Base-by-base conservation (phyloP, 2,888 invertebrate species). In the Eurytoma californica region DNA sequence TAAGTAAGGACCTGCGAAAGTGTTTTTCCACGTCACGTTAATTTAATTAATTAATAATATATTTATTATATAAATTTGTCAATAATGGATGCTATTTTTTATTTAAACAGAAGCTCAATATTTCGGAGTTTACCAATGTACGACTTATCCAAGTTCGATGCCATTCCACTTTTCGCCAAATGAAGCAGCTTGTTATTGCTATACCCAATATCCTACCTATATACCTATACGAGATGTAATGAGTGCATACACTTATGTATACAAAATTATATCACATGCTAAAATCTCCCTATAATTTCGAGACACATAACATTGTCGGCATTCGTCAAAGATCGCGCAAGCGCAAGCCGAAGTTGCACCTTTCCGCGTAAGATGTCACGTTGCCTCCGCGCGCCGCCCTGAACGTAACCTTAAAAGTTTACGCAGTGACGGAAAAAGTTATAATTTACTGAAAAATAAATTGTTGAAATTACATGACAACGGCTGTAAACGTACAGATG, bases 111-210 rank as follows among this genome's bases (percentile, higher is more conserved):
- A 39, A 39, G 39, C 39, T 39, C 39, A 39, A 39, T 9, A 9
- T 39, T 39, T 39, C 1, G 1, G 39, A 39, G 7, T 39, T 39
- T 83, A 87, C 87, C 86, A 5, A 85, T 83, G 60, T 84, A 85
- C 18, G 85, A 82, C 53, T 72, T 68, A 60, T 86, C 86, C 16
- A 84, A 77, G 68, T 84, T 82, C 83, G 83, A 82, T 28, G 39
- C 75, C 30, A 66, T 74, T 28, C 13, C 24, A 60, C 47, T 18
- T 47, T 63, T 14, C 14, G 20, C 13, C 24, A 7, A 53, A 51
- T 30, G 20, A 63, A 72, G 49, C 65, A 7, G 28, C 73, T 55
- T 65, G 73, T 66, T 66, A 57, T 65, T 57, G 66, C 66, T 20
- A 55, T 53, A 20, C 3, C 13, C 12, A 12, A n/a, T n/a, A 65